Evolutionary conservation across 2,113 vertebrate genomes (phyloP).

Genomic region (Cricetomys ansorgei): DNA sequence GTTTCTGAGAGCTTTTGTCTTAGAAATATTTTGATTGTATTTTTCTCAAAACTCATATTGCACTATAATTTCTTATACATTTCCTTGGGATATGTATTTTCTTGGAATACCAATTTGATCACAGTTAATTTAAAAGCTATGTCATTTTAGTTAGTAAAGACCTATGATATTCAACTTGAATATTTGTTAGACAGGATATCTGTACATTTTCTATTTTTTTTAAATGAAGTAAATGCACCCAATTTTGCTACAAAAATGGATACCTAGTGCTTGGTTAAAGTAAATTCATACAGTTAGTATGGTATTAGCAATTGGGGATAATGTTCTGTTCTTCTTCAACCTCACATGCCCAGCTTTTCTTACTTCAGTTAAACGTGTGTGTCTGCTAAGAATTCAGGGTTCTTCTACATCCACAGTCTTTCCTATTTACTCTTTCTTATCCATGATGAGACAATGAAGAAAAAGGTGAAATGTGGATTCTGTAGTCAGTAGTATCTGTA

Average conservation of each 20-base stretch:
- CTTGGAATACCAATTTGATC: neutral
- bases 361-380: slow-evolving; percentile 34
- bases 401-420: slow-evolving; percentile 25
- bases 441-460: slow-evolving; percentile 3
- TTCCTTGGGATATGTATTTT: neutral
- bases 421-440: neutral
- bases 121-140: slow-evolving; percentile 29
- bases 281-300: slow-evolving; percentile 25
- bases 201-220: slow-evolving; percentile 48
- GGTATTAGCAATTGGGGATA: neutral
- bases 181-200: slow-evolving; percentile 49
- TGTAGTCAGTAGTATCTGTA: neutral
- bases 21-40: neutral
- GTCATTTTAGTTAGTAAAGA: slow-evolving; percentile 48
- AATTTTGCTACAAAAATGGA: slow-evolving; percentile 34
- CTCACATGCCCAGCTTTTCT: neutral
- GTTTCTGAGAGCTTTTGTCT: neutral
- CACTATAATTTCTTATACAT: neutral
- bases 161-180: neutral
- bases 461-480: neutral
- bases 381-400: neutral
- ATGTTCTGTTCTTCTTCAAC: neutral
- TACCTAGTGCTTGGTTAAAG: slow-evolving; percentile 42
- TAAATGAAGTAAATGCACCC: slow-evolving; percentile 16
- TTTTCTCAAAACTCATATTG: neutral